Evolutionary conservation across 2,113 vertebrate genomes (phyloP), one percentile per base, ranked within the genome.

Genomic region (Tretioscincus oriximinensis): DNA sequence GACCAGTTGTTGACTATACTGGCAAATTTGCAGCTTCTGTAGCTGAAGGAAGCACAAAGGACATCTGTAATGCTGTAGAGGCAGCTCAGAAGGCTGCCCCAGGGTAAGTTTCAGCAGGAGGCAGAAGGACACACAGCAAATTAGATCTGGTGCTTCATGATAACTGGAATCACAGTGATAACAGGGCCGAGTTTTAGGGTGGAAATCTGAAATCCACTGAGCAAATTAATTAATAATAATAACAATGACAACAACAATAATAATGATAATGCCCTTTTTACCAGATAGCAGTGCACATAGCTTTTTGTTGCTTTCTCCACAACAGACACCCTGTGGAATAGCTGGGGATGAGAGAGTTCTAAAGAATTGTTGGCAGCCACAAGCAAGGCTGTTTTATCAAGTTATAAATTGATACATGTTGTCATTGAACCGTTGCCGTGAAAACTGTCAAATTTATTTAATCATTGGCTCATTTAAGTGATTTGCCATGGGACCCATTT

Each of bases 41-140:
- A 84, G 95, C 97, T 1, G 96, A 97, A 0, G 95, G 96, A 0
- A 94, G 94, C 22, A 75, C 94, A 73, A 97, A 98, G 81, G 97
- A 98, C 1, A 84, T 98, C 16, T 95, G 95, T 0, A 96, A 94
- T 1, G 96, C 97, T 0, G 96, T 98, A 78, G 97, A 97, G 78
- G 95, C 95, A 0, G 96, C 96, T 2, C 89, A 92, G 81, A 96
- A 96, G 90, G 96, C 95, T 11, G 94, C 96, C 41, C 90, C 96
- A 1, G 90, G 96, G 97, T 97, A 89, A 93, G 95, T 82, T 21
- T 16, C 41, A 20, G 10, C 9, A 7, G 61, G 8, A 61, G 26
- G 20, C 4, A 24, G 14, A 26, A 1, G 6, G 7, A 58, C 3
- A 58, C 3, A 26, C 12, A 31, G 54, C 41, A 45, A 12, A 41